Conservation (phyloP, 2,797 vertebrate species). For the Lophotriccus pileatus region DNA sequence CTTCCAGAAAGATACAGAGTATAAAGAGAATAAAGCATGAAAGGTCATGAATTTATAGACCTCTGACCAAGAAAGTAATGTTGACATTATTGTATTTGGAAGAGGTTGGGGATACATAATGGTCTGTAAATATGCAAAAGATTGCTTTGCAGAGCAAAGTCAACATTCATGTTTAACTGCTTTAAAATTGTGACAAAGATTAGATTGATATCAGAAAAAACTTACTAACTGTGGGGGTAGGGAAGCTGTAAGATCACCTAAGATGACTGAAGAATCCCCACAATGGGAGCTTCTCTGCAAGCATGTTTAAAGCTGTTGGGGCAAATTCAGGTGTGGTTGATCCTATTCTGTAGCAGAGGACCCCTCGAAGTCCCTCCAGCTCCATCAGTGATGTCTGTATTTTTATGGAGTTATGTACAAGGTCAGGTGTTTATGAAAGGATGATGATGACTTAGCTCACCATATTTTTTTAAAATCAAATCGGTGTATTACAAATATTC, state of each 20-base stretch:
- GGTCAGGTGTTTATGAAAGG: not conserved
- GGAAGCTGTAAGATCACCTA: not conserved
- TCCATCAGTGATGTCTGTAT: not conserved
- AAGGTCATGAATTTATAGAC: slow-evolving; percentile 11
- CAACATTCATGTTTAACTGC: not conserved
- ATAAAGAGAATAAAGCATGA: not conserved
- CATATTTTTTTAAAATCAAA: not conserved
- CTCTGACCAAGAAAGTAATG: not conserved
- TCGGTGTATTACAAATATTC: not conserved
- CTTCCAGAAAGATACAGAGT: not conserved
- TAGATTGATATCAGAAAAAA: not conserved
- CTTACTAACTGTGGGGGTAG: not conserved
- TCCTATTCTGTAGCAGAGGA: not conserved
- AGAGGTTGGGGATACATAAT: not conserved
- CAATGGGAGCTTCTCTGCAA: not conserved
- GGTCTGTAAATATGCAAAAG: not conserved
- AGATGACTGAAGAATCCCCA: not conserved
- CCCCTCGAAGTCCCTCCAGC: not conserved
- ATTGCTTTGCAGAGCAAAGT: not conserved
- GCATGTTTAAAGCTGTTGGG: not conserved
- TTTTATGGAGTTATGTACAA: not conserved
- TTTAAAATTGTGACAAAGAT: not conserved
- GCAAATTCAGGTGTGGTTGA: not conserved
- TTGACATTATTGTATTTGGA: not conserved
- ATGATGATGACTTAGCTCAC: not conserved